These are phyloP conservation scores for Cryptocephalus primarius DNA, from an alignment of 2,888 invertebrate genomes.

Conservation along the genomic window DNA sequence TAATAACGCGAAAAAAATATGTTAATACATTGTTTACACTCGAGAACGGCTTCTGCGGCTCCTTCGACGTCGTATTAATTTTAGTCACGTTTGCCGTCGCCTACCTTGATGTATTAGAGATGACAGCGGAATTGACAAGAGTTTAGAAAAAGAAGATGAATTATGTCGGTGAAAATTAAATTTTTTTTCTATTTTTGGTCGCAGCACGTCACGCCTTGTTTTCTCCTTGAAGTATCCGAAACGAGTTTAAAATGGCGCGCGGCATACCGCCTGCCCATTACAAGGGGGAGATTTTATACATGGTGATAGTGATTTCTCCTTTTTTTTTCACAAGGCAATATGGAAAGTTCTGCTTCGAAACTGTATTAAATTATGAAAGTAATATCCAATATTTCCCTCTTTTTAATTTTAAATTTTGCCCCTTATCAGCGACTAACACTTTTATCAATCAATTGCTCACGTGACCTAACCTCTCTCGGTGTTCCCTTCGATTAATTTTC, in stretches of 20 bases:
- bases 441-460: no score
- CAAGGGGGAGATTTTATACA: no score
- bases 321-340: no score
- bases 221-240: conserved; percentile 11
- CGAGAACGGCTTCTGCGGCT: conserved; percentile 22
- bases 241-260: neutral
- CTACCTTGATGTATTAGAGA: conserved; percentile 38
- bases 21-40: conserved; percentile 27
- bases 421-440: no score
- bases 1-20: conserved; percentile 17
- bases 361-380: no score
- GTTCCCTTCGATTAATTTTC: no score
- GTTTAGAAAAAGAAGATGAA: conserved; percentile 35
- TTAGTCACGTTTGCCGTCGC: conserved; percentile 34
- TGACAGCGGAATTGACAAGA: conserved; percentile 37
- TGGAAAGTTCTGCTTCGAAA: no score
- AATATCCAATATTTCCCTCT: no score
- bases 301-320: no score
- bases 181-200: conserved; percentile 20
- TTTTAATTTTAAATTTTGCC: no score
- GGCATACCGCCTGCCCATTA: no score
- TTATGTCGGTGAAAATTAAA: conserved; percentile 33
- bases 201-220: conserved; percentile 19
- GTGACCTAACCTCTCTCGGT: no score
- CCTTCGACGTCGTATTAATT: conserved; percentile 35